Evolutionary conservation across 2,888 invertebrate species (phyloP), one percentile per base, ranked within the genome.

Genomic region (Polymixis lichenea): DNA sequence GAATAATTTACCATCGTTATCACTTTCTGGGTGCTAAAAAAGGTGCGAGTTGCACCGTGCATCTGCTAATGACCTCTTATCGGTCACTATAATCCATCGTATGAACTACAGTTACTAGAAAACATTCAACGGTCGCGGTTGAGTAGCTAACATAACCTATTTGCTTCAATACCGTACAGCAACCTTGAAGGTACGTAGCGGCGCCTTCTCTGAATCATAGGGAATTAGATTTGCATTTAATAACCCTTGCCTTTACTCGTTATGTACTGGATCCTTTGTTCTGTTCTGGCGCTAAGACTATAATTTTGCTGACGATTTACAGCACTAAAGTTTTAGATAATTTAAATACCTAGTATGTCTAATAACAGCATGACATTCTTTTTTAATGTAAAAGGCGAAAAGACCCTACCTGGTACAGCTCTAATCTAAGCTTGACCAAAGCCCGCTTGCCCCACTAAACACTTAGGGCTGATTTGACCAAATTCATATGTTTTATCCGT

Each of bases 51-150:
- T 88, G 86, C 87, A 86, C 87, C 84, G 88, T 80, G 75, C 80
- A 75, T 75, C 86, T 86, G 88, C 75, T 91, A 91, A 92, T 83
- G 89, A 91, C 90, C 90, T 87, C 81, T 91, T 92, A 91, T 91
- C 91, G 86, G 75, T 67, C 75, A 87, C 60, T 77, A 58, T 85
- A 82, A 86, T 87, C 83, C 80, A 83, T 85, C 78, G n/a, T 79
- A 77, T 75, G 80, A 86, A 79, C 32, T 79, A 89, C 88, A 86
- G 90, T 89, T 88, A 89, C 71, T 87, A 88, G 82, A 81, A 86
- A 83, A 89, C 87, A 87, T 87, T 89, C 89, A 90, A 78, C 72
- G 75, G 88, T 86, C 77, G 78, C 89, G 90, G 89, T 90, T 87
- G 90, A 90, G 88, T 91, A 90, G 82, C 83, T 86, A 80, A 72